These are phyloP conservation scores for Heliconius himera DNA, from an alignment of 1,140 invertebrate genomes.

Conservation along the genomic window DNA sequence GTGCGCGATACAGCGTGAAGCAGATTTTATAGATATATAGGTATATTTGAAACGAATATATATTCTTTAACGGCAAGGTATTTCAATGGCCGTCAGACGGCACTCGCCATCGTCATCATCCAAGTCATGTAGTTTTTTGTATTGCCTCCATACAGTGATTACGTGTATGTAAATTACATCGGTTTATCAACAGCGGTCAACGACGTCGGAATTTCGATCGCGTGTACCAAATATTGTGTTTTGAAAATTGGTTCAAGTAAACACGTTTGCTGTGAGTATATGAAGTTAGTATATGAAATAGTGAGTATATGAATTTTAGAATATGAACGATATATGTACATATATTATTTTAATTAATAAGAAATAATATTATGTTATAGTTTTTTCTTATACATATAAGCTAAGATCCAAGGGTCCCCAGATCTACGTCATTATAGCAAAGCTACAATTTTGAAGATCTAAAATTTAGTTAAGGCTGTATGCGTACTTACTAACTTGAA, in stretches of 20 bases:
- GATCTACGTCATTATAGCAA: no score
- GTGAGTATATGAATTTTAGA: background rate
- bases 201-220: conserved; percentile 53
- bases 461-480: no score
- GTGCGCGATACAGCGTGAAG: no score
- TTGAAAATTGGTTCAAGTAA: conserved; percentile 22
- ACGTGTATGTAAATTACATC: conserved; percentile 64
- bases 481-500: no score
- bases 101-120: conserved; percentile 21
- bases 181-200: conserved; percentile 59
- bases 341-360: background rate
- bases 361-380: background rate
- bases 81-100: conserved; percentile 31
- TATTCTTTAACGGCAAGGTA: conserved; percentile 18
- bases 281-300: background rate
- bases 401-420: no score
- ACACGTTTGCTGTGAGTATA: background rate
- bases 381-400: background rate
- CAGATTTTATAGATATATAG: no score
- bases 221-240: conserved; percentile 39
- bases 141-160: conserved; percentile 40
- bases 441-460: no score
- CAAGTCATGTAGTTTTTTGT: conserved; percentile 41
- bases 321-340: background rate
- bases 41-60: background rate